Evolutionary conservation across 2,113 vertebrate genomes (phyloP).

Genomic region (Callithrix jacchus): DNA sequence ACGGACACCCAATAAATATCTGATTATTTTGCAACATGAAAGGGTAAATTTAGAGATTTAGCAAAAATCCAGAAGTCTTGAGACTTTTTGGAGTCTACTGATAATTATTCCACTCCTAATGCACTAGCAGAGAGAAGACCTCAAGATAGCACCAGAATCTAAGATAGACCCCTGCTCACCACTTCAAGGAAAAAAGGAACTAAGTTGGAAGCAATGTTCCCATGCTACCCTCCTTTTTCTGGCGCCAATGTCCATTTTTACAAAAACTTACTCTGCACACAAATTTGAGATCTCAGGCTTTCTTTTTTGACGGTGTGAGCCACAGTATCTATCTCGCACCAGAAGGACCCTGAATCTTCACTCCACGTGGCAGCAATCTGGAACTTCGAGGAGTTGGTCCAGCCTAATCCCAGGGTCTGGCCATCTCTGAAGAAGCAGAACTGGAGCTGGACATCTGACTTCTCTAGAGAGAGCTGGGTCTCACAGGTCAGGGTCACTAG

Average conservation of each 20-base stretch:
- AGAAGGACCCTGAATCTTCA: not conserved
- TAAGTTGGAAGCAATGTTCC: not conserved
- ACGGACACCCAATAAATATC: not conserved
- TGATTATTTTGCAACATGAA: not conserved
- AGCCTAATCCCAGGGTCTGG: accelerated
- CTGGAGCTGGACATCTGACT: not conserved
- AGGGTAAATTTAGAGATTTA: not conserved
- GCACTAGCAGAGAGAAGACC: not conserved
- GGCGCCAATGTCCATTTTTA: not conserved
- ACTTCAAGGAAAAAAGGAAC: not conserved
- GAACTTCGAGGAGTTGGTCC: not conserved
- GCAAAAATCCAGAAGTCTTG: not conserved
- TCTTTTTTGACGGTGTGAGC: not conserved
- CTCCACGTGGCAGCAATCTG: not conserved
- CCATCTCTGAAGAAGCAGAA: conserved; percentile 21
- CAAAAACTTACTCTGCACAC: conserved; percentile 32
- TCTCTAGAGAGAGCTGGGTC: not conserved
- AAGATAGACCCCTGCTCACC: not conserved
- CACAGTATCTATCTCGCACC: not conserved
- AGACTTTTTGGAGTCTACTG: not conserved
- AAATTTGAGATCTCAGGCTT: not conserved
- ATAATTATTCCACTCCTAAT: not conserved
- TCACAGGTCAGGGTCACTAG: conserved; percentile 45
- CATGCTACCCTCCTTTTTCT: not conserved
- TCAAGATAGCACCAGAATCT: not conserved